These are phyloP conservation scores for Gallinago undulata DNA, from an alignment of 2,113 vertebrate species.

Conservation along the genomic window DNA sequence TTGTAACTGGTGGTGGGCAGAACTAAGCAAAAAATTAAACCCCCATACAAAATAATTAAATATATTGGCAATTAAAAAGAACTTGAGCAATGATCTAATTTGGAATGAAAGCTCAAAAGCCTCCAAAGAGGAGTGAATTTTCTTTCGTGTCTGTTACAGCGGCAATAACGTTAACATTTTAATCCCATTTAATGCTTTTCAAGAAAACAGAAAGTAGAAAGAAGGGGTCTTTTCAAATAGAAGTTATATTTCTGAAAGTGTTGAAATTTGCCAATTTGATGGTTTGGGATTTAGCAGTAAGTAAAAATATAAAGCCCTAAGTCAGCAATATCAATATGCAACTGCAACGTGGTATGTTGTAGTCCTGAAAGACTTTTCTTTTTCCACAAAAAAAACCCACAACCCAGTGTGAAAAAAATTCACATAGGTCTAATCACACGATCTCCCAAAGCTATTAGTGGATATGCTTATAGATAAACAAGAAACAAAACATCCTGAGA, in stretches of 20 bases:
- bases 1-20: not conserved
- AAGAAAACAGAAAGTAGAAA: not conserved
- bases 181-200: not conserved
- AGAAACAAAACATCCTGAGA: slow-evolving; percentile 63
- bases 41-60: not conserved
- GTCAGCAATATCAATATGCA: not conserved
- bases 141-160: not conserved
- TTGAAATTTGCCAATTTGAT: not conserved
- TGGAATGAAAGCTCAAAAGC: not conserved
- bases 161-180: not conserved
- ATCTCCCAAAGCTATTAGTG: slow-evolving; percentile 46
- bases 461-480: slow-evolving; percentile 40
- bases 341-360: not conserved
- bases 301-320: not conserved
- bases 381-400: not conserved
- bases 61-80: not conserved
- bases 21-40: not conserved
- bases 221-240: not conserved
- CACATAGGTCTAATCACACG: not conserved
- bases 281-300: not conserved
- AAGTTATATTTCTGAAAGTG: not conserved
- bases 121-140: not conserved
- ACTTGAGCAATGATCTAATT: not conserved
- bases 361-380: not conserved
- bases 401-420: not conserved